Percentiles rank a stretch among this genome's conserved stretches.
These are phyloP conservation scores for Dendrolimus houi DNA, from an alignment of 2,888 invertebrate species.

Conservation along the genomic window DNA sequence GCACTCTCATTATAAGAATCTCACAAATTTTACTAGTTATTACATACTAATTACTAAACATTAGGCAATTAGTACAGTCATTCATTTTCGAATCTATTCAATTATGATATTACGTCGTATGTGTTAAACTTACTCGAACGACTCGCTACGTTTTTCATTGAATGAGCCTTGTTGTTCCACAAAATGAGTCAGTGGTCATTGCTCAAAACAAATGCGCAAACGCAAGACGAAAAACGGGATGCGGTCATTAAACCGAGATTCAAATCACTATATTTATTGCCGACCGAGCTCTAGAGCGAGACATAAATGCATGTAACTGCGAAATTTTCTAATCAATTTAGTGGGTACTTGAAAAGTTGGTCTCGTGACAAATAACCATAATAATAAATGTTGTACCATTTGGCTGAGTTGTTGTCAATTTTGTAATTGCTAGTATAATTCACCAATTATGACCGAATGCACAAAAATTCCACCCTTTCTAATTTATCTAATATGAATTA, in stretches of 20 bases:
- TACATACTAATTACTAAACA: neutral
- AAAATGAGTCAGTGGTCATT: slow-evolving; percentile 46
- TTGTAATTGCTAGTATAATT: neutral
- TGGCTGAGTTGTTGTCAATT: neutral
- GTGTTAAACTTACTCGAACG: slow-evolving; percentile 32
- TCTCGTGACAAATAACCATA: slow-evolving; percentile 23
- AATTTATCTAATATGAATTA: neutral
- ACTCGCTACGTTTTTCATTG: slow-evolving; percentile 43
- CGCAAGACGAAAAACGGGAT: slow-evolving; percentile 62
- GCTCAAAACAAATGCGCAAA: slow-evolving; percentile 63
- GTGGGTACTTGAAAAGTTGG: neutral
- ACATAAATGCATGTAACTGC: neutral
- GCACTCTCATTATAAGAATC: neutral
- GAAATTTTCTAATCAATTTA: neutral
- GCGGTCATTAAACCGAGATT: slow-evolving; percentile 71
- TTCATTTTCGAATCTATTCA: neutral
- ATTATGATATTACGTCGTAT: slow-evolving; percentile 1
- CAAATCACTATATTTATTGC: slow-evolving; percentile 13
- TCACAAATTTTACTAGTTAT: neutral
- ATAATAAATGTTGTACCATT: neutral
- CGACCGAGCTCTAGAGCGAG: too few species aligned
- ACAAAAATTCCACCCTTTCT: neutral
- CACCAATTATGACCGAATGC: neutral
- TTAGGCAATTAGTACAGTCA: neutral
- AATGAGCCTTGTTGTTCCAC: slow-evolving; percentile 56